Base-by-base conservation (phyloP, 2,797 vertebrate genomes). In the Psittacula derbiana region DNA sequence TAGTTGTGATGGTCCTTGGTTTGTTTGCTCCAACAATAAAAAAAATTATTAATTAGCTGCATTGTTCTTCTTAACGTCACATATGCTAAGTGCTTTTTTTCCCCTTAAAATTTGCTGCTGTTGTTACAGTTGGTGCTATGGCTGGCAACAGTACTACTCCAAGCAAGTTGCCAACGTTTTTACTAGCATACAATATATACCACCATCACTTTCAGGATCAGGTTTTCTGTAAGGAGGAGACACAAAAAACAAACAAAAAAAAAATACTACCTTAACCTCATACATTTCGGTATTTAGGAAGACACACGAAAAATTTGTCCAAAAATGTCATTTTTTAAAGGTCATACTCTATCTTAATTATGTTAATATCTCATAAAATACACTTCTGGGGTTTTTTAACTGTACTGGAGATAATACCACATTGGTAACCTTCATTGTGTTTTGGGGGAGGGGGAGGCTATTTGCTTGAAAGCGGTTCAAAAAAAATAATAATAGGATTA, bases 401-500 rank as follows among this genome's bases (percentile, higher is more conserved):
- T 2, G 1, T 38, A 80, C 40, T 60, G 47, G 86, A 91, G 44
- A 74, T 74, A 88, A 74, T 55, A 31, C 81, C 55, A n/a, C 70
- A 57, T 74, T 71, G 57, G 93, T 90, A 89, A 91, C 92, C 87
- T 93, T 94, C 92, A 89, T 72, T 79, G 73, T 95, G 55, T 94
- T 95, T 88, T 49, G 65, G 49, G 44, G 47, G 70, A 38, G n/a
- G 89, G 69, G 80, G 9, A 80, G 31, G 33, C 60, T 96, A 92
- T 95, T 95, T 97, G 71, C 74, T 66, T 92, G 76, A 93, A 94
- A 86, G 90, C 40, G 40, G 82, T 82, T 80, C 60, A 93, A 71
- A 84, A 95, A 92, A 95, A 92, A 95, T 21, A n/a, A 88, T 84
- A 93, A 97, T 69, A 74, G 82, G 85, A 92, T 86, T 89, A 95